Conservation (phyloP, 2,797 vertebrate genomes). For the Hydrophis major region DNA sequence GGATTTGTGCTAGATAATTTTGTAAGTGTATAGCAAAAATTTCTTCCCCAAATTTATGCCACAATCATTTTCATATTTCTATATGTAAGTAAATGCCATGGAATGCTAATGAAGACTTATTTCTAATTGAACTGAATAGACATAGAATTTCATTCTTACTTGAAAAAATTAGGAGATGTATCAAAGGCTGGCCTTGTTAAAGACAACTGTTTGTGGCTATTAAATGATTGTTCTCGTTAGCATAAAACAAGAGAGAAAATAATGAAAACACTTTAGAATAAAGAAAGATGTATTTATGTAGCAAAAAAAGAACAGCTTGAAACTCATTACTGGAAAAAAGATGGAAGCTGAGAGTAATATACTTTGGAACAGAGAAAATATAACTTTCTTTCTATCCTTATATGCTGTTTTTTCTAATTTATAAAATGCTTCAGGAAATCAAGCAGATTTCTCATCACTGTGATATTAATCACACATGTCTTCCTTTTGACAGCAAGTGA, state of each 20-base stretch:
- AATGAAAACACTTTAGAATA: background rate
- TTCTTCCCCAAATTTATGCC: background rate
- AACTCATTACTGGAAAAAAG: background rate
- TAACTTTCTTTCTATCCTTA: background rate
- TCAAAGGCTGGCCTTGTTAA: background rate
- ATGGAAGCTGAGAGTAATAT: background rate
- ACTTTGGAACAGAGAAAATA: background rate
- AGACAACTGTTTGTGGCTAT: background rate
- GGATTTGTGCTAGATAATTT: background rate
- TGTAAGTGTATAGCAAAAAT: background rate
- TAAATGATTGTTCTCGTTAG: background rate
- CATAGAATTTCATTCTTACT: background rate
- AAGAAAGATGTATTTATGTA: background rate
- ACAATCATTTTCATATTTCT: background rate
- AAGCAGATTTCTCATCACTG: conserved; percentile 21
- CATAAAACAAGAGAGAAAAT: background rate
- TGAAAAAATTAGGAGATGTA: background rate
- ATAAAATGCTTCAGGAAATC: conserved; percentile 17
- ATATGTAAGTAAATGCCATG: background rate
- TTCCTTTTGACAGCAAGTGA: conserved; percentile 24
- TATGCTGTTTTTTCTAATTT: conserved; percentile 1
- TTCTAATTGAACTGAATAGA: background rate
- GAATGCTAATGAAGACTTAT: background rate
- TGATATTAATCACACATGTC: conserved; percentile 6
- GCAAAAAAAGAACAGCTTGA: background rate